Percentiles rank a stretch among this genome's conserved stretches.
phyloP scores from a whole-genome alignment of 2,797 vertebrate species.

The Distichodus sexfasciatus region DNA sequence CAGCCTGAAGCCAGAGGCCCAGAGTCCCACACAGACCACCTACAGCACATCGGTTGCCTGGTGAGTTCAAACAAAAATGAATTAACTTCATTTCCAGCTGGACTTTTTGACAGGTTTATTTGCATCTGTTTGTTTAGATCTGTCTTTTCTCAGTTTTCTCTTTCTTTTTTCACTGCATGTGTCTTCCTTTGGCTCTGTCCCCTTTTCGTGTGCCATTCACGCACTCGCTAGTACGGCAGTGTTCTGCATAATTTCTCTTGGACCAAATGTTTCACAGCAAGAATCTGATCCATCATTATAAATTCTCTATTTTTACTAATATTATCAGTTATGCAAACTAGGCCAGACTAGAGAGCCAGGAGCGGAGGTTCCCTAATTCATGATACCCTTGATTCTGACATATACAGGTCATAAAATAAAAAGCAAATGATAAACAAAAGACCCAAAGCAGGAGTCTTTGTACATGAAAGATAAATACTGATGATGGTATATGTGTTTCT shows the following conservation, averaged over 20 bases:
- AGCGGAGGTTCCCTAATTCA: neutral
- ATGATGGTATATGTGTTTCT: neutral
- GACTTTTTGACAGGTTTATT: neutral
- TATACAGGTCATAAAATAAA: neutral
- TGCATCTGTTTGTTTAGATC: neutral
- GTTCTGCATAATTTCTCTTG: constrained; percentile 23
- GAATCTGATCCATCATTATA: constrained; percentile 10
- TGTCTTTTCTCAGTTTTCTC: neutral
- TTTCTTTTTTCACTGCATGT: neutral
- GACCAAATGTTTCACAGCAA: constrained; percentile 23
- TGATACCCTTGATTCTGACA: constrained; percentile 17
- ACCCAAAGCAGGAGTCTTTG: neutral
- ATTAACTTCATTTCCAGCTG: neutral
- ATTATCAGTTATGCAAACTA: constrained; percentile 16
- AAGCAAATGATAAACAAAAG: constrained; percentile 8
- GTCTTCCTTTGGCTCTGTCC: neutral
- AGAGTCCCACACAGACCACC: constrained; percentile 84
- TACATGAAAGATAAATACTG: neutral
- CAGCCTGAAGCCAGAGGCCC: constrained; percentile 80
- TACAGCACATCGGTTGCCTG: constrained; percentile 93
- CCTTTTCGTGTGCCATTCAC: neutral
- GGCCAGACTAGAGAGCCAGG: neutral
- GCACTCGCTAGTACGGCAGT: neutral
- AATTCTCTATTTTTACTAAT: constrained; percentile 6
- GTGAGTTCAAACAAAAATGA: constrained; percentile 72